Evolutionary conservation across 2,888 invertebrate species (phyloP).

Genomic region (Sarcophaga subvicina): DNA sequence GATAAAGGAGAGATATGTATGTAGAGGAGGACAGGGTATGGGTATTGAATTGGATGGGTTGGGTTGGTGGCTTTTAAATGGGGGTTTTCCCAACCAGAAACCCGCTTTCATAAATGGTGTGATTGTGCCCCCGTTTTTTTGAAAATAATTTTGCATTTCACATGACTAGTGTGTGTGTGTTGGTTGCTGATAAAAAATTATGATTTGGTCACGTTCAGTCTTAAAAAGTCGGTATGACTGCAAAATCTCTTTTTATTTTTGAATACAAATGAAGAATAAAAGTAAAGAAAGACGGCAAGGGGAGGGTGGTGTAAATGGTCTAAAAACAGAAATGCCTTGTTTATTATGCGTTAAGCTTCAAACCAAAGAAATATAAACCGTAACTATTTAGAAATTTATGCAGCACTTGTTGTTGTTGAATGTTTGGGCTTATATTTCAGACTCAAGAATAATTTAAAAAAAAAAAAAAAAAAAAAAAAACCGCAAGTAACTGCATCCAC

Average conservation of each 20-base stretch:
- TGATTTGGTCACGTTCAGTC: conserved; percentile 71
- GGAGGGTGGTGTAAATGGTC: conserved; percentile 5
- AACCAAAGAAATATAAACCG: not conserved
- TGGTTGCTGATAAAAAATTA: conserved; percentile 60
- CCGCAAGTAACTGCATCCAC: conserved; percentile 50
- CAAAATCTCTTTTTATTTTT: not conserved
- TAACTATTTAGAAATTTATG: conserved; percentile 47
- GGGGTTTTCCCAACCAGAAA: conserved; percentile 2
- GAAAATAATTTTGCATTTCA: conserved; percentile 15
- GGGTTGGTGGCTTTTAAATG: conserved; percentile 2
- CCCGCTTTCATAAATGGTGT: not conserved
- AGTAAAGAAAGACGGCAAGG: conserved; percentile 2
- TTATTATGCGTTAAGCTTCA: conserved; percentile 56
- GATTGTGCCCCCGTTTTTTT: no score
- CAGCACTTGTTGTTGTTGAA: conserved; percentile 55
- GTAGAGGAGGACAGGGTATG: no score
- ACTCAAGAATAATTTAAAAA: not conserved
- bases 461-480: conserved; percentile 8
- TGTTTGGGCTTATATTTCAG: not conserved
- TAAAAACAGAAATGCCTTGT: conserved; percentile 46
- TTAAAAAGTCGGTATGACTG: conserved; percentile 30
- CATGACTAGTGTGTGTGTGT: conserved; percentile 14
- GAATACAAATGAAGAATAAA: conserved; percentile 19
- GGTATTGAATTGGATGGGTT: no score
- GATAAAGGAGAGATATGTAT: no score